Evolutionary conservation across 2,797 vertebrate species (phyloP).

Genomic region (Tinamus major): DNA sequence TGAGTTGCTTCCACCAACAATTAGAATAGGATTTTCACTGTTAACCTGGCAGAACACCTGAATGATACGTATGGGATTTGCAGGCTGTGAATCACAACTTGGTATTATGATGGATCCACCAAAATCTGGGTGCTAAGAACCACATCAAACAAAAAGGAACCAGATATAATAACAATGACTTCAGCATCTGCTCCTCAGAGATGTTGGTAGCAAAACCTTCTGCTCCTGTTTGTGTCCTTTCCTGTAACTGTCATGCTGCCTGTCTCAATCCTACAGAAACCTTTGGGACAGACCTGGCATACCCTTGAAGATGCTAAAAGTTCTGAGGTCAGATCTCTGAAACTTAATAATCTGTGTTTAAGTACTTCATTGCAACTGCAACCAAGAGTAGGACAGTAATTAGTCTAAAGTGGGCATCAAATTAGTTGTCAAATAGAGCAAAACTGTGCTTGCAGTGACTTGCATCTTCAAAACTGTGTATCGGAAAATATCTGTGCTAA

Average conservation of each 20-base stretch:
- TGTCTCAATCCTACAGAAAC: not conserved
- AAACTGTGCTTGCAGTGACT: not conserved
- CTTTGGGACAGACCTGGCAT: fast-evolving
- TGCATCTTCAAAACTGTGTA: not conserved
- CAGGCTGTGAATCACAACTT: not conserved
- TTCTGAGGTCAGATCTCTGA: not conserved
- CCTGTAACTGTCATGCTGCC: not conserved
- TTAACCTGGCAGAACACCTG: not conserved
- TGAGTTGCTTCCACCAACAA: not conserved
- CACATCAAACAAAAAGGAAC: not conserved
- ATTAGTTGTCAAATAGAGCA: not conserved
- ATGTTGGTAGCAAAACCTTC: not conserved
- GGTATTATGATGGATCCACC: not conserved
- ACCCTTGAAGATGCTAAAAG: not conserved
- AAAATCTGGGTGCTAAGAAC: not conserved
- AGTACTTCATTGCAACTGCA: not conserved
- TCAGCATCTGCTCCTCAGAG: not conserved
- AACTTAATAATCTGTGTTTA: not conserved
- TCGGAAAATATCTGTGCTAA: not conserved
- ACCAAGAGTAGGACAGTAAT: not conserved
- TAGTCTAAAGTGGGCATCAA: not conserved
- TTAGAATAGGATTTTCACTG: not conserved
- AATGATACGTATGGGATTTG: not conserved
- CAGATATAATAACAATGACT: not conserved
- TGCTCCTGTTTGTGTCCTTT: not conserved